Evolutionary conservation across 2,113 vertebrate species (phyloP).

Genomic region (Pterocles orientalis): DNA sequence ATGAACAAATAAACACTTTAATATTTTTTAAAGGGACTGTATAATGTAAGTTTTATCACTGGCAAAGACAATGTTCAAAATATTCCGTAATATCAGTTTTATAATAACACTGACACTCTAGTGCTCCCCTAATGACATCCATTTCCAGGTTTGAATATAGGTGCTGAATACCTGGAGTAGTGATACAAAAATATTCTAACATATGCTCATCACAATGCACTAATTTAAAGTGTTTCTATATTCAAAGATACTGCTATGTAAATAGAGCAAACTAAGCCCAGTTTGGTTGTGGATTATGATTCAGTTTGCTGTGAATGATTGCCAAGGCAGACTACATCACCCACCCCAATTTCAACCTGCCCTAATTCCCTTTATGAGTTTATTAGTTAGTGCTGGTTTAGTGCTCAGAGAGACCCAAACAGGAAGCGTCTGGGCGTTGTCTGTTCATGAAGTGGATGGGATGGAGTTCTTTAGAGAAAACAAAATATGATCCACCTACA

Average conservation of each 20-base stretch:
- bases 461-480: conserved; percentile 52
- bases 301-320: conserved; percentile 33
- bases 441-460: conserved; percentile 44
- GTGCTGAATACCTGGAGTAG: not conserved
- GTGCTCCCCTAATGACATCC: not conserved
- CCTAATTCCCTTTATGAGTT: conserved; percentile 59
- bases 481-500: conserved; percentile 54
- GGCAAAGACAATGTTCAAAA: not conserved
- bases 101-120: not conserved
- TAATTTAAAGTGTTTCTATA: not conserved
- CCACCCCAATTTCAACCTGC: conserved; percentile 41
- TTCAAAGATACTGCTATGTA: not conserved
- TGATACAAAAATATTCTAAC: not conserved
- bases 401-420: conserved; percentile 52
- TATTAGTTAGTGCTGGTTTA: conserved; percentile 47
- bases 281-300: conserved; percentile 20
- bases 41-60: not conserved
- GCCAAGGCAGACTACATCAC: conserved; percentile 25
- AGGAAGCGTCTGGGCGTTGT: conserved; percentile 59
- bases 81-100: not conserved
- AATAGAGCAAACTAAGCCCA: conserved; percentile 3
- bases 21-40: not conserved
- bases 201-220: not conserved
- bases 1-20: not conserved
- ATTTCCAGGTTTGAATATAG: not conserved